Evolutionary conservation across 2,888 invertebrate genomes (phyloP).

Genomic region (Drosophila infuscata): DNA sequence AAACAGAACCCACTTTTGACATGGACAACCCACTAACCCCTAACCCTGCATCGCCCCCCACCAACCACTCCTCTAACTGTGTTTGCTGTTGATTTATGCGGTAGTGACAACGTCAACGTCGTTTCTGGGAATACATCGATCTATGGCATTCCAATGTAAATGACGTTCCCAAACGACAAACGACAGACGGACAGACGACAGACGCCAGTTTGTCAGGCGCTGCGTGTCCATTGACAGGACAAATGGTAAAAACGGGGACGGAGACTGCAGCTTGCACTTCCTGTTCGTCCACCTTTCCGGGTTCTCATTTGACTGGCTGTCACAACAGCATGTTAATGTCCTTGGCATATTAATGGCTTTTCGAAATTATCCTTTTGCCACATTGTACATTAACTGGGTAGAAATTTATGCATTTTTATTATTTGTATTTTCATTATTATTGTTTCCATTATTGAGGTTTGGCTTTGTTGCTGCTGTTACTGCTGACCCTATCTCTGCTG

Average conservation of each 20-base stretch:
- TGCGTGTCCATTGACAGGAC: conserved; percentile 48
- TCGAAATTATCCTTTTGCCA: conserved; percentile 77
- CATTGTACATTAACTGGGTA: conserved; percentile 50
- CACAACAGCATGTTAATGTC: conserved; percentile 74
- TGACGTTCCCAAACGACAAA: conserved; percentile 39
- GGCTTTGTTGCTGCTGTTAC: conserved; percentile 21
- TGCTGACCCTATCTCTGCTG: neutral
- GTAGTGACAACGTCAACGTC: conserved; percentile 39
- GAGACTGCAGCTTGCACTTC: conserved; percentile 69
- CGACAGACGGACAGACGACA: conserved; percentile 24
- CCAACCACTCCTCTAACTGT: neutral
- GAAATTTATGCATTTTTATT: conserved; percentile 59
- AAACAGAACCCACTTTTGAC: conserved; percentile 13
- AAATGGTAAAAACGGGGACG: conserved; percentile 15
- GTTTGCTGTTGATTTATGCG: conserved; percentile 52
- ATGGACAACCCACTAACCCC: conserved; percentile 2
- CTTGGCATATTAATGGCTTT: conserved; percentile 74
- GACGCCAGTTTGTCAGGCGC: conserved; percentile 35
- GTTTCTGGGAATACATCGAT: conserved; percentile 62
- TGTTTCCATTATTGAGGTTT: conserved; percentile 55
- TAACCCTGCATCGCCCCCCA: neutral
- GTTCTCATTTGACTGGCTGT: conserved; percentile 72
- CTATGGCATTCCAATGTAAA: conserved; percentile 63
- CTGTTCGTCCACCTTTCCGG: conserved; percentile 39
- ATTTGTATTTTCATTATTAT: conserved; percentile 41